Conservation (phyloP, 2,888 invertebrate species). For the Galeruca laticollis region DNA sequence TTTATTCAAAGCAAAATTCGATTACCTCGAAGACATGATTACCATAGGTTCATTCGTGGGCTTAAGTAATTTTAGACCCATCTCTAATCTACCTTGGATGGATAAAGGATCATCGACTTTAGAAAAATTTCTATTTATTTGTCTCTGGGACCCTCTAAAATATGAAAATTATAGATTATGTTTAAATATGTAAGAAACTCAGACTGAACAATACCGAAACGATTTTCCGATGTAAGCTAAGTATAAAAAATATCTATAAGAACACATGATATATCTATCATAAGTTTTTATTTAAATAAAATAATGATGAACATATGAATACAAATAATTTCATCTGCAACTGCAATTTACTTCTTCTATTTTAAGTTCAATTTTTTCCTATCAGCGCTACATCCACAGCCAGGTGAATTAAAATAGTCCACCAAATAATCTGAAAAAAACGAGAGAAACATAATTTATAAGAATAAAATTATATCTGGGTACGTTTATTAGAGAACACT, state of each 20-base stretch:
- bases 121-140: slow-evolving; percentile 67
- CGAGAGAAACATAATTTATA: background rate
- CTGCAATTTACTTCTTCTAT: background rate
- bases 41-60: slow-evolving; percentile 72
- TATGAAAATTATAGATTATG: slow-evolving; percentile 52
- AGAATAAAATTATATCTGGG: background rate
- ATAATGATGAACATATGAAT: background rate
- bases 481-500: background rate
- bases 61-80: slow-evolving; percentile 71
- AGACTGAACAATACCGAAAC: slow-evolving; percentile 73
- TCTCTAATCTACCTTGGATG: slow-evolving; percentile 81
- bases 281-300: background rate
- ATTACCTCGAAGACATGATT: slow-evolving; percentile 79
- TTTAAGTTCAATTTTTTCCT: background rate
- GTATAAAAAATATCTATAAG: slow-evolving; percentile 75
- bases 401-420: background rate
- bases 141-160: slow-evolving; percentile 78
- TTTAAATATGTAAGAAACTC: background rate
- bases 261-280: slow-evolving; percentile 37
- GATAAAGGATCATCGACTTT: slow-evolving; percentile 73
- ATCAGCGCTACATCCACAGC: background rate
- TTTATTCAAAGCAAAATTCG: background rate
- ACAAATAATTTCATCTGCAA: background rate
- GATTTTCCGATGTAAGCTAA: slow-evolving; percentile 83
- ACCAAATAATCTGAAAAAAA: background rate